Conservation (phyloP, 1,140 invertebrate species). For the Catajapyx aquilonaris region DNA sequence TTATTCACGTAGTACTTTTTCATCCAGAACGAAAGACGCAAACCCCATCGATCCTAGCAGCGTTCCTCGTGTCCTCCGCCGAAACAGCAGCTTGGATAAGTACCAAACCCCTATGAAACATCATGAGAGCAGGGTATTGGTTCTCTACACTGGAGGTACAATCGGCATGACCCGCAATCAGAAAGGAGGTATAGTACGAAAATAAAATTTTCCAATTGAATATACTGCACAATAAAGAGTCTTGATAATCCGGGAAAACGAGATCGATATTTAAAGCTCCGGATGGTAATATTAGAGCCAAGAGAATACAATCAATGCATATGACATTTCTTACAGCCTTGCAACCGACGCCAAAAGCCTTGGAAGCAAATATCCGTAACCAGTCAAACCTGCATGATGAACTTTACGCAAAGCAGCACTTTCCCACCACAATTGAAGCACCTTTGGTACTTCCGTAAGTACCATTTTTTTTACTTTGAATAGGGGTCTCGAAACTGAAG, state of each 20-base stretch:
- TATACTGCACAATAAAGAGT: slow-evolving; percentile 2
- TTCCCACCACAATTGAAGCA: too few species aligned
- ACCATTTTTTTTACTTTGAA: slow-evolving; percentile 1
- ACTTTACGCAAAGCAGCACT: slow-evolving; percentile 29
- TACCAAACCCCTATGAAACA: too few species aligned
- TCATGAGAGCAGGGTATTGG: slow-evolving; percentile 43
- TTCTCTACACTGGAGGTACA: slow-evolving; percentile 71
- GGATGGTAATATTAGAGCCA: too few species aligned
- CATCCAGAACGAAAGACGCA: too few species aligned
- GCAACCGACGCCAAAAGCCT: slow-evolving; percentile 20
- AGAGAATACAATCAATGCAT: too few species aligned
- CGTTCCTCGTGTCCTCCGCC: too few species aligned
- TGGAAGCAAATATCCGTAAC: slow-evolving; percentile 22
- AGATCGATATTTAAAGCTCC: too few species aligned
- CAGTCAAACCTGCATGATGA: slow-evolving; percentile 40
- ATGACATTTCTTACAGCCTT: slow-evolving; percentile 18
- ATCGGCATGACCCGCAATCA: slow-evolving; percentile 67
- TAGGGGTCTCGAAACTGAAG: too few species aligned
- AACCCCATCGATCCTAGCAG: too few species aligned
- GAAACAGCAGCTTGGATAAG: too few species aligned
- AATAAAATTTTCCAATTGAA: slow-evolving; percentile 1
- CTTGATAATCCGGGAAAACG: slow-evolving; percentile 26
- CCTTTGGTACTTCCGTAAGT: slow-evolving; percentile 44
- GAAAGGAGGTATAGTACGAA: slow-evolving; percentile 40
- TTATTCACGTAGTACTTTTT: too few species aligned